Base-by-base conservation (phyloP, 2,113 vertebrate genomes). In the Corythornis madagascariensis region DNA sequence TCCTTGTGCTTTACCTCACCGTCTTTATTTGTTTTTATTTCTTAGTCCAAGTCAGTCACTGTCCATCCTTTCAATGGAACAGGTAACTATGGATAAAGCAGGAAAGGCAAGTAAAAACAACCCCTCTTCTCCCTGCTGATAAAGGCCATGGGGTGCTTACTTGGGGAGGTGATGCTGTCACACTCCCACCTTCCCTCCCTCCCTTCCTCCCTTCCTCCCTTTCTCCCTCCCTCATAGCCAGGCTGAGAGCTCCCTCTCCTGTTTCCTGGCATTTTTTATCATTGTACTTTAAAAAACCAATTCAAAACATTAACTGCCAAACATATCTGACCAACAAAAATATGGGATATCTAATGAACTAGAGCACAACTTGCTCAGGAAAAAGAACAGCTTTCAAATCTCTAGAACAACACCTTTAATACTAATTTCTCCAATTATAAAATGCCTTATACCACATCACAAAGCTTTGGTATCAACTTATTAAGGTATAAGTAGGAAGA, bases 231-330 rank as follows among this genome's bases (percentile, higher is more conserved):
- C 45, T 47, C 45, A 47, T 47, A 47, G 45, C 45, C 45, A 47
- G 45, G 88, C 69, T 88, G 22, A 74, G 93, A 81, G 88, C 94
- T 94, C 93, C 96, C 90, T 88, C 92, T 94, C 83, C 92, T 90
- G 90, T 88, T 83, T 18, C 52, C 31, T 56, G 1, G 10, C 47
- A 19, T 29, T 63, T 82, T 25, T 85, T 75, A 64, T 45, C 42
- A 15, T 35, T 15, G 1, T 2, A 22, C 15, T 59, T 26, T 5
- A 48, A 72, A 59, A 25, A 80, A 29, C 42, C 63, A 43, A 9
- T 0, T 4, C 19, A 13, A 48, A 22, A 48, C 47, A 48, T 17
- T 48, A 55, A 16, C 52, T 55, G 42, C 10, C 42, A 38, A 35
- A 53, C 22, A 3, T 6, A 9, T 1, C 57, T 8, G 38, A 25